Evolutionary conservation across 2,888 invertebrate species (phyloP).

Genomic region (Pristionchus japonicus): DNA sequence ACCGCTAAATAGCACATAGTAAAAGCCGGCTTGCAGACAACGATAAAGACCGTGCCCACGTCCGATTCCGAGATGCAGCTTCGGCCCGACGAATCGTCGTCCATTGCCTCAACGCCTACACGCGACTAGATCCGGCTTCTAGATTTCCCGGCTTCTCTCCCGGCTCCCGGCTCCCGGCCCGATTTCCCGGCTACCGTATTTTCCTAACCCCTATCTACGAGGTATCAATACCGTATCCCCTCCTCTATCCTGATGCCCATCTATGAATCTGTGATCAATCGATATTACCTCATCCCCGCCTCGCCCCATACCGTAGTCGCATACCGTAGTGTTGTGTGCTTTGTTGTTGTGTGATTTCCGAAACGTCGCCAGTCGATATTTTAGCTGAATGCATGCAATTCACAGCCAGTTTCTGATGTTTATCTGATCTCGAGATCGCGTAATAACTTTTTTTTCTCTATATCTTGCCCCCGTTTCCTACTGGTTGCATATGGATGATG

Average conservation of each 20-base stretch:
- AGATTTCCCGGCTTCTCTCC: neutral
- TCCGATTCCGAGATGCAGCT: constrained; percentile 70
- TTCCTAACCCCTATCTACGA: constrained; percentile 1
- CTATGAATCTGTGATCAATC: constrained; percentile 16
- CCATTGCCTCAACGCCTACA: constrained; percentile 10
- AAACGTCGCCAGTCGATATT: constrained; percentile 24
- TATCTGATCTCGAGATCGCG: neutral
- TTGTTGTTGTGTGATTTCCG: neutral
- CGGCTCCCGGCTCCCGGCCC: neutral
- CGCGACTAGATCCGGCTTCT: constrained; percentile 2
- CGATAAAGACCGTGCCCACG: constrained; percentile 66
- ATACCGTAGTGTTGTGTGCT: constrained; percentile 7
- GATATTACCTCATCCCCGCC: constrained; percentile 22
- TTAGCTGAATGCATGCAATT: constrained; percentile 16
- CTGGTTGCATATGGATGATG: constrained; percentile 35
- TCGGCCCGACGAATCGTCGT: constrained; percentile 49
- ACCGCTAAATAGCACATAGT: constrained; percentile 3
- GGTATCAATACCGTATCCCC: neutral
- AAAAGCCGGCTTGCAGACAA: constrained; percentile 53
- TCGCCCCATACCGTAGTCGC: constrained; percentile 4
- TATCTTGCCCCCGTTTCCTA: neutral
- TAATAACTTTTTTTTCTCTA: neutral
- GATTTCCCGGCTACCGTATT: neutral
- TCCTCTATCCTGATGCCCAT: neutral
- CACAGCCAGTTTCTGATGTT: neutral